Evolutionary conservation across 1,140 invertebrate species (phyloP).

Genomic region (Leptonema lineaticorne): DNA sequence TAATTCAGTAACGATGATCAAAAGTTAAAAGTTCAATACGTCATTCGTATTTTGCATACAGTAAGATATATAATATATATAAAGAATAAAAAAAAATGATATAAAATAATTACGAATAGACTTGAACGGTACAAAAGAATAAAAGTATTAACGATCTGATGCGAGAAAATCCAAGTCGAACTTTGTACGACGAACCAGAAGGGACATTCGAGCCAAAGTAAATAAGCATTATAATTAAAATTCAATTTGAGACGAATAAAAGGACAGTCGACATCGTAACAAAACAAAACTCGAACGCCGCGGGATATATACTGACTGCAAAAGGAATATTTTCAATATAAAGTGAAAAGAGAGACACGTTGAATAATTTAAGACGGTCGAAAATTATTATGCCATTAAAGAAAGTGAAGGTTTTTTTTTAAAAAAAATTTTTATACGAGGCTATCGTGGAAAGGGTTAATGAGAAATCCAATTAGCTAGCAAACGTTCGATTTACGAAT

Average conservation of each 20-base stretch:
- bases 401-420: background rate
- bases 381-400: slow-evolving; percentile 33
- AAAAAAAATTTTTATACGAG: slow-evolving; percentile 3
- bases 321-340: background rate
- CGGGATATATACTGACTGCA: background rate
- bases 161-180: background rate
- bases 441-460: slow-evolving; percentile 14
- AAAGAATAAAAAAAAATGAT: background rate
- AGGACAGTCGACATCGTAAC: slow-evolving; percentile 22
- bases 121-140: background rate
- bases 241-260: slow-evolving; percentile 33
- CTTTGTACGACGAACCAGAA: no score
- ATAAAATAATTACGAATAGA: slow-evolving; percentile 11
- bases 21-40: no score
- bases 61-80: no score
- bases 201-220: background rate
- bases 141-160: slow-evolving; percentile 15
- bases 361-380: slow-evolving; percentile 24
- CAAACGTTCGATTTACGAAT: slow-evolving; percentile 22
- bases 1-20: no score
- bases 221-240: slow-evolving; percentile 34
- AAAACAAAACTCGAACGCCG: slow-evolving; percentile 23
- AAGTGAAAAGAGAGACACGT: background rate
- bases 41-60: no score
- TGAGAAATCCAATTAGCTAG: slow-evolving; percentile 27